Percentiles rank a stretch among this genome's conserved stretches.
Conservation (phyloP, 2,888 invertebrate genomes). For the Sturmia bella region DNA sequence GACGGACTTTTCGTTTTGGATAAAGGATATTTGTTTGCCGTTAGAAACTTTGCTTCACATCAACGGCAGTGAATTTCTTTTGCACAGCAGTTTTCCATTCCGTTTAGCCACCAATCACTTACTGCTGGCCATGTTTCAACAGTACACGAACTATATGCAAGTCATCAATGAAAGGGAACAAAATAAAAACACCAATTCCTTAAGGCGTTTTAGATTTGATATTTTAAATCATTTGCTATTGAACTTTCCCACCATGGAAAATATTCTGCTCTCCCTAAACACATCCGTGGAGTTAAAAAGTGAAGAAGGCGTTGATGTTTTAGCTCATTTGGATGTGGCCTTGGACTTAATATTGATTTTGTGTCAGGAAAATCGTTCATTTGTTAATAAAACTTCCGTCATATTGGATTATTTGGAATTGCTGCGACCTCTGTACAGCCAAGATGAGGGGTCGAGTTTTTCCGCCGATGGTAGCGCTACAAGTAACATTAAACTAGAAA, state of each 20-base stretch:
- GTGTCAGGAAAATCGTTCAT: slow-evolving; percentile 79
- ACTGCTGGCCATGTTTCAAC: slow-evolving; percentile 81
- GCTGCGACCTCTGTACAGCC: slow-evolving; percentile 78
- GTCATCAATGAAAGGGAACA: slow-evolving; percentile 77
- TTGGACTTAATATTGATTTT: slow-evolving; percentile 79
- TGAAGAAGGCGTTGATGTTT: slow-evolving; percentile 74
- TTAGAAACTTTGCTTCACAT: slow-evolving; percentile 77
- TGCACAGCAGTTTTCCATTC: slow-evolving; percentile 72
- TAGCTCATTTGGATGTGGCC: slow-evolving; percentile 78
- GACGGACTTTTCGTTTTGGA: slow-evolving; percentile 78
- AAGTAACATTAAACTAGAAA: slow-evolving; percentile 75
- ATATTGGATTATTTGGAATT: slow-evolving; percentile 80
- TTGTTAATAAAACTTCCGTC: slow-evolving; percentile 79
- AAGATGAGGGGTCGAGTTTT: slow-evolving; percentile 56
- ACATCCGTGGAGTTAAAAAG: slow-evolving; percentile 72
- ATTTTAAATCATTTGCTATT: slow-evolving; percentile 80
- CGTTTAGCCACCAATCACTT: slow-evolving; percentile 80
- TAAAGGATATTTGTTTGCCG: slow-evolving; percentile 79
- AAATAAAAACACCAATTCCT: slow-evolving; percentile 75
- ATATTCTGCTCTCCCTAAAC: slow-evolving; percentile 77
- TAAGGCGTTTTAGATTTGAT: slow-evolving; percentile 81
- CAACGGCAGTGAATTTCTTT: slow-evolving; percentile 72
- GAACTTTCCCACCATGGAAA: slow-evolving; percentile 79
- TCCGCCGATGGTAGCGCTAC: neutral
- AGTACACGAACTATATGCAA: slow-evolving; percentile 80